Conservation (phyloP, 2,888 invertebrate genomes). For the Clivina fossor region DNA sequence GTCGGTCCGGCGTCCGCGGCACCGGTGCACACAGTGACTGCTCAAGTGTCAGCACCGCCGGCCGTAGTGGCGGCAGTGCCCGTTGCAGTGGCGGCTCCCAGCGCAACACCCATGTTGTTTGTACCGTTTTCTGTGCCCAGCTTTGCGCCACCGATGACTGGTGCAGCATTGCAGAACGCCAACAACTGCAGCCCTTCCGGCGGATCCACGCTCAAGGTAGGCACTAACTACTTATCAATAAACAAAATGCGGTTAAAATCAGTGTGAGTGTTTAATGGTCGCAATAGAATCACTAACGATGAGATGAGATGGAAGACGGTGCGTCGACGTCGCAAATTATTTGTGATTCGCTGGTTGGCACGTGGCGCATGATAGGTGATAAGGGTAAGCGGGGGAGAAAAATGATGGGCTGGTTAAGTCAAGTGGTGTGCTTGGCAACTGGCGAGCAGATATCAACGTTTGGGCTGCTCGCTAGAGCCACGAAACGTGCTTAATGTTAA, state of each 20-base stretch:
- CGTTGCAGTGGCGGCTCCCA: conserved; percentile 41
- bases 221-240: too few species aligned
- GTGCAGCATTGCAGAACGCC: conserved; percentile 48
- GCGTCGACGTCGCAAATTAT: too few species aligned
- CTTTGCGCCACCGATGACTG: conserved; percentile 52
- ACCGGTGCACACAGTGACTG: conserved; percentile 42
- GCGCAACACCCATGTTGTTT: conserved; percentile 54
- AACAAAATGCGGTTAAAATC: neutral
- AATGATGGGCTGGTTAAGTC: conserved; percentile 1
- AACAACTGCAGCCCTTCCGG: conserved; percentile 51
- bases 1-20: conserved; percentile 18
- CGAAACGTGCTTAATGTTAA: conserved; percentile 4
- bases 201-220: conserved; percentile 47
- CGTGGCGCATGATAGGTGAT: too few species aligned
- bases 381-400: too few species aligned
- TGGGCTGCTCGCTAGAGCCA: conserved; percentile 44
- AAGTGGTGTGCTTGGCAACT: conserved; percentile 28
- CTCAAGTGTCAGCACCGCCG: conserved; percentile 45
- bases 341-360: too few species aligned
- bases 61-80: conserved; percentile 34
- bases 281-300: neutral
- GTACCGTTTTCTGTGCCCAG: conserved; percentile 55
- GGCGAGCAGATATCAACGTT: conserved; percentile 45
- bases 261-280: neutral
- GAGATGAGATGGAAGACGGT: neutral